Evolutionary conservation across 2,113 vertebrate genomes (phyloP), one percentile per base, ranked within the genome.

Genomic region (Sylvia atricapilla): DNA sequence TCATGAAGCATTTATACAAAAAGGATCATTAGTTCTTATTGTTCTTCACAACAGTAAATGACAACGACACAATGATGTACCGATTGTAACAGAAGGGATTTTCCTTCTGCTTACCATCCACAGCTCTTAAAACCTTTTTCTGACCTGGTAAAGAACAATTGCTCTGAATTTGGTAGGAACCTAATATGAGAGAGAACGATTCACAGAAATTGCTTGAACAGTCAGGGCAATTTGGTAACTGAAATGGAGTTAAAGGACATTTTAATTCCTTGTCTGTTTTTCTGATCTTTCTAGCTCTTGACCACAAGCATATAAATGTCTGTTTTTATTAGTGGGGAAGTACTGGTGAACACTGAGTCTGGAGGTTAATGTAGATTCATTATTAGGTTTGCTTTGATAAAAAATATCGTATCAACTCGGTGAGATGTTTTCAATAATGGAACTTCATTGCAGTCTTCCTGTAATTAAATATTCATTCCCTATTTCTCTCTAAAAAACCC

Each of bases 321-420:
- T 80, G 0, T 49, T 56, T 90, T 25, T 90, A 76, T 94, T 78
- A 87, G 62, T 18, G 43, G 23, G n/a, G 21, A 89, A 81, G 21
- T 79, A 80, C 24, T 62, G 52, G 44, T 80, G 67, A 44, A 66
- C 22, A 27, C 46, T 58, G 74, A 78, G 52, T 50, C 28, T 84
- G n/a, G 56, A 92, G 56, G 35, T 78, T 67, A 90, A 12, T 6
- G 4, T 53, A 81, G 28, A 49, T 84, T 52, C 91, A 15, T 86
- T 92, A 84, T 87, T 93, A 82, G n/a, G 31, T 90, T 96, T 92
- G 78, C 27, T 90, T 72, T 80, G 33, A 68, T 96, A 92, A 75
- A 93, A 84, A 49, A n/a, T 75, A 74, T 62, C 43, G 31, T 73
- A 86, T 87, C 56, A 88, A 7, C 60, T 84, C 52, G 37, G 31